Evolutionary conservation across 2,888 invertebrate species (phyloP).

Genomic region (Liopterus haemorrhoidalis): DNA sequence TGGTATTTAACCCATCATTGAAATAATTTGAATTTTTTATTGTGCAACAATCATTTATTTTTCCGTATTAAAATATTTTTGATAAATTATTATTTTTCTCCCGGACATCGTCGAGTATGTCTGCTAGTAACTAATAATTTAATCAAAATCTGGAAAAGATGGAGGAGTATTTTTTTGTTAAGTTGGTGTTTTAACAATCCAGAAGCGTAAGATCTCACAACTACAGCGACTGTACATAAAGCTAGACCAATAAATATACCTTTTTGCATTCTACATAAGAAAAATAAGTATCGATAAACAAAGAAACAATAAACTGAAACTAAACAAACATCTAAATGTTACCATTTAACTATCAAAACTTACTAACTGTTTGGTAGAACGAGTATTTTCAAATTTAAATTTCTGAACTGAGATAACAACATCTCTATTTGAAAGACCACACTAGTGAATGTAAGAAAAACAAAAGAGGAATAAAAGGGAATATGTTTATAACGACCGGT

Average conservation of each 20-base stretch:
- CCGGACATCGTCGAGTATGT: too few relatives aligned
- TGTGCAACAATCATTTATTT: too few relatives aligned
- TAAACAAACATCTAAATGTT: background rate
- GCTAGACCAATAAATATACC: conserved; percentile 42
- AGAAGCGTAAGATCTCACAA: too few relatives aligned
- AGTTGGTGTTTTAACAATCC: too few relatives aligned
- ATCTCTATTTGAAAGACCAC: conserved; percentile 35
- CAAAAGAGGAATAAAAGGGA: conserved; percentile 18
- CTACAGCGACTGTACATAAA: conserved; percentile 40
- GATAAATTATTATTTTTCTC: too few relatives aligned
- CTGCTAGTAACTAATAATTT: too few relatives aligned
- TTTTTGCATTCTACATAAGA: conserved; percentile 33
- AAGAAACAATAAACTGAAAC: background rate
- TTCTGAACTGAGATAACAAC: conserved; percentile 30
- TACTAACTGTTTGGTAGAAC: conserved; percentile 21
- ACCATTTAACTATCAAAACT: conserved; percentile 9
- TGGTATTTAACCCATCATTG: too few relatives aligned
- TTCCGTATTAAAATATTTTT: too few relatives aligned
- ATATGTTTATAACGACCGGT: conserved; percentile 21
- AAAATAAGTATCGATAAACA: conserved; percentile 25
- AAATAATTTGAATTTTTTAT: too few relatives aligned
- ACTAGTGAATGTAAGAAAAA: conserved; percentile 26
- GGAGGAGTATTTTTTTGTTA: too few relatives aligned
- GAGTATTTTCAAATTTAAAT: conserved; percentile 34
- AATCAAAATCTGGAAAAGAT: too few relatives aligned